These are phyloP conservation scores for Mola mola DNA, from an alignment of 2,113 vertebrate species.

Conservation along the genomic window DNA sequence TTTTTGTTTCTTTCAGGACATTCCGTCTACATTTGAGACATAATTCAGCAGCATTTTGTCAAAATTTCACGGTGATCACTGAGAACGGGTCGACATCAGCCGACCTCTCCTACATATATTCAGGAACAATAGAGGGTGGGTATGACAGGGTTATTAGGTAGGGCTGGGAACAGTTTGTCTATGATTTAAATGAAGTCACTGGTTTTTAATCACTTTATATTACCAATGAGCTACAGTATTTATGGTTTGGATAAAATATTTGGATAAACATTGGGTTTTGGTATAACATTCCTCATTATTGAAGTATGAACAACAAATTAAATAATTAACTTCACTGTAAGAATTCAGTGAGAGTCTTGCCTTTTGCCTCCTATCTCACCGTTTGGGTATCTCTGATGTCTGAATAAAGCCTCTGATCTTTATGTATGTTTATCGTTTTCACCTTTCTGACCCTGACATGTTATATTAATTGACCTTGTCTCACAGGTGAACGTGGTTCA, in stretches of 20 bases:
- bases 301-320: neutral
- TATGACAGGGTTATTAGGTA: neutral
- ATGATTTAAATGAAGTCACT: neutral
- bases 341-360: too few relatives aligned
- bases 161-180: neutral
- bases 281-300: neutral
- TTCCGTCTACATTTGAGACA: constrained; percentile 78
- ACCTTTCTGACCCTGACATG: neutral
- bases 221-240: too few relatives aligned
- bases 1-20: constrained; percentile 57
- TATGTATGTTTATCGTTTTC: too few relatives aligned
- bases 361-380: neutral
- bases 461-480: constrained; percentile 7
- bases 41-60: constrained; percentile 69
- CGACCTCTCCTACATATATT: constrained; percentile 83
- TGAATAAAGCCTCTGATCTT: neutral
- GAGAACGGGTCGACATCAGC: constrained; percentile 40
- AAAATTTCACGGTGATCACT: constrained; percentile 66
- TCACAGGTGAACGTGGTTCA: constrained; percentile 78
- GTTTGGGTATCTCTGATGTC: neutral
- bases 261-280: neutral
- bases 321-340: too few relatives aligned
- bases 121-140: constrained; percentile 81
- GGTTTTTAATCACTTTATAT: neutral
- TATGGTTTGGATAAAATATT: neutral